phyloP scores from a whole-genome alignment of 2,113 vertebrate genomes.

The Symphodus melops region DNA sequence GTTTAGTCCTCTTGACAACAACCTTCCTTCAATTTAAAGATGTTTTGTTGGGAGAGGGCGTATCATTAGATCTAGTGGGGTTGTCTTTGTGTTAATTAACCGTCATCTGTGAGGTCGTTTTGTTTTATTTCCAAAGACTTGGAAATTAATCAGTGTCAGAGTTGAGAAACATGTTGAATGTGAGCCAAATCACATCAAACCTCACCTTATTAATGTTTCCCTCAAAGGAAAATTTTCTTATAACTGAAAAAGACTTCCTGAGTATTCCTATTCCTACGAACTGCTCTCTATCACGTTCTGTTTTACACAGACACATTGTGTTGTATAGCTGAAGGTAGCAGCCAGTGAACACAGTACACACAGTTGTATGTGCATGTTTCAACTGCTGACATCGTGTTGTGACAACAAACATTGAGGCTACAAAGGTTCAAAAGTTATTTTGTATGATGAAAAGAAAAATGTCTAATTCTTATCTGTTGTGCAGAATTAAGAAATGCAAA shows the following conservation, averaged over 20 bases:
- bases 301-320: neutral
- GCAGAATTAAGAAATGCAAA: slow-evolving; percentile 6
- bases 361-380: too few species aligned
- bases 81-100: too few species aligned
- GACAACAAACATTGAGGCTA: slow-evolving; percentile 1
- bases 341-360: too few species aligned
- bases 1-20: too few species aligned
- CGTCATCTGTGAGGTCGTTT: neutral
- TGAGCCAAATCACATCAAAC: slow-evolving; percentile 16
- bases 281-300: neutral
- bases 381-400: neutral
- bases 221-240: slow-evolving; percentile 1
- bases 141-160: too few species aligned
- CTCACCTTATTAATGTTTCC: neutral
- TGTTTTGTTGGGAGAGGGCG: too few species aligned
- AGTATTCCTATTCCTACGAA: neutral
- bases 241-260: slow-evolving; percentile 46
- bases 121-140: neutral
- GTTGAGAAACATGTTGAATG: neutral
- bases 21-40: too few species aligned
- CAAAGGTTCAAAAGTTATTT: slow-evolving; percentile 8
- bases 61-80: too few species aligned
- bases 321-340: neutral
- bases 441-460: slow-evolving; percentile 4
- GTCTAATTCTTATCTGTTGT: slow-evolving; percentile 10